Percentiles rank a stretch among this genome's conserved stretches.
phyloP scores from a whole-genome alignment of 2,888 invertebrate genomes.

The Nephrotoma guestfalica region DNA sequence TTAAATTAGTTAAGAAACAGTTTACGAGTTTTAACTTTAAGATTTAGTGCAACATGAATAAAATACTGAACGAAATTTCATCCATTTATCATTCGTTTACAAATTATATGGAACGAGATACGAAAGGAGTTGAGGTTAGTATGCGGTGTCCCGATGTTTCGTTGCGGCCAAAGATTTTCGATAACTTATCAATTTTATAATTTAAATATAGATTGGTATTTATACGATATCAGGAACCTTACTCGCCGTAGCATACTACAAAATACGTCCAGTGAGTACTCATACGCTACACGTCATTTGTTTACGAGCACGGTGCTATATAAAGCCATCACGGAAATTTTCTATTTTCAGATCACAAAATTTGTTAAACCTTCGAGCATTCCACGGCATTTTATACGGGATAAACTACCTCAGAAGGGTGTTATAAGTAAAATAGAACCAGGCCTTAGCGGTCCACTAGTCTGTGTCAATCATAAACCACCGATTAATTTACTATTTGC shows the following conservation, averaged over 20 bases:
- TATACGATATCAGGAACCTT: constrained; percentile 11
- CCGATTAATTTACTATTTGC: constrained; percentile 37
- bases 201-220: constrained; percentile 10
- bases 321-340: constrained; percentile 7
- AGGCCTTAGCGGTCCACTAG: constrained; percentile 29
- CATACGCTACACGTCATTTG: background rate
- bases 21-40: background rate
- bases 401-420: constrained; percentile 37
- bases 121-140: constrained; percentile 12
- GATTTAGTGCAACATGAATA: background rate
- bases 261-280: constrained; percentile 10
- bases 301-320: background rate
- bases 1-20: background rate
- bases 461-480: constrained; percentile 41
- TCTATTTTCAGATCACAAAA: constrained; percentile 39
- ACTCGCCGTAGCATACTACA: constrained; percentile 11
- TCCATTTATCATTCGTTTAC: constrained; percentile 10
- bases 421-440: constrained; percentile 38
- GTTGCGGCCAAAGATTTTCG: background rate
- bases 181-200: background rate
- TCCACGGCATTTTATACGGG: constrained; percentile 40
- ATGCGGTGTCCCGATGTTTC: background rate
- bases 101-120: constrained; percentile 12
- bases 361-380: constrained; percentile 42
- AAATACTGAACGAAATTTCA: background rate